Evolutionary conservation across 2,797 vertebrate genomes (phyloP), one percentile per base, ranked within the genome.

Genomic region (Gymnoscopelus braueri): DNA sequence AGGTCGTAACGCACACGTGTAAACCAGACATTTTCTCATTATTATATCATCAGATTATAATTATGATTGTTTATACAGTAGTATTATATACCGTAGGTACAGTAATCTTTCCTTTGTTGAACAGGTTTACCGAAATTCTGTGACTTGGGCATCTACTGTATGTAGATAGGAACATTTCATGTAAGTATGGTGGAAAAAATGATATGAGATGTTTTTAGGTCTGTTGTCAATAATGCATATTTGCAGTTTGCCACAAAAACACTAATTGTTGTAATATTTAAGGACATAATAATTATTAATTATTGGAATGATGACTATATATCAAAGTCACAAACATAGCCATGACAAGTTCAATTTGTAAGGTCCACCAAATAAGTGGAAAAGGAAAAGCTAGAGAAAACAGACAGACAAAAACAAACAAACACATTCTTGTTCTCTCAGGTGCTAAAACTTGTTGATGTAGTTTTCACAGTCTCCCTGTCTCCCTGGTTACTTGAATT

Each of bases 371-470:
- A 70, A 59, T 77, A 19, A 32, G 7, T 72, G 53, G 55, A 55
- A 65, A 74, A 70, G 69, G 54, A 44, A 44, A 8, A 10, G 39
- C 39, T 10, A 44, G 9, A 44, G 0, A 44, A 44, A 10, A 44
- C 7, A 1, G 9, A 44, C 39, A 8, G 9, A 35, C 26, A 4
- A 44, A 2, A 44, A 35, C 26, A 3, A 44, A 2, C 39, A 44
- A 44, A 74, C 65, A 81, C 78, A 85, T 78, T 78, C 79, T 82
- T 81, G 65, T 62, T 55, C 13, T 60, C 50, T 54, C 7, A 69
- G 26, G 52, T 19, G 49, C 49, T 60, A 48, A 74, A 71, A 71
- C 71, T 54, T 35, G 47, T 67, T n/a, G 8, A 62, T 32, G 51
- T 9, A 71, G 26, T 82, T 84, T 81, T 68, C 10, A 75, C 57